These are phyloP conservation scores for Chloromyia formosa DNA, from an alignment of 2,888 invertebrate genomes.

Conservation along the genomic window DNA sequence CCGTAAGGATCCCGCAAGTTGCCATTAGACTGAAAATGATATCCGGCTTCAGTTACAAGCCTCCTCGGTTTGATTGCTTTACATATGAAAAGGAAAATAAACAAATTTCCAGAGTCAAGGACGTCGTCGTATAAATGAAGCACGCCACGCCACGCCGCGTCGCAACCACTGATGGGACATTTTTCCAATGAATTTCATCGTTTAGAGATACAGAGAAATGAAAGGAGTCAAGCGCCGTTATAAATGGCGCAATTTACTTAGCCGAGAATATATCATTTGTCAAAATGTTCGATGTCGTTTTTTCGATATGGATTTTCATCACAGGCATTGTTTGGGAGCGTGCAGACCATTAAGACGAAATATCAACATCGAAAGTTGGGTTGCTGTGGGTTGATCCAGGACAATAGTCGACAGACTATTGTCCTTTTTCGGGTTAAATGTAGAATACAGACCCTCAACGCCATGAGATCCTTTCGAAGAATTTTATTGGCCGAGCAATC, in stretches of 20 bases:
- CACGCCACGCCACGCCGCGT: not conserved
- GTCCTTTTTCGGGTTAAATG: no score
- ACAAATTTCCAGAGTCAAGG: conserved; percentile 26
- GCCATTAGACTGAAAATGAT: conserved; percentile 33
- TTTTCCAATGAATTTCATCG: not conserved
- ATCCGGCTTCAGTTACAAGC: conserved; percentile 23
- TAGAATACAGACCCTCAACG: no score
- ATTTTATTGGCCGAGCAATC: no score
- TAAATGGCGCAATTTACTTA: conserved; percentile 40
- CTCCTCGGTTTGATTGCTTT: conserved; percentile 34
- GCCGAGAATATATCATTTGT: conserved; percentile 25
- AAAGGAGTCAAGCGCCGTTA: conserved; percentile 25
- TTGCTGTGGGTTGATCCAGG: no score
- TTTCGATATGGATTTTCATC: no score
- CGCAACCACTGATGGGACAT: not conserved
- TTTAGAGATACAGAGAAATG: not conserved
- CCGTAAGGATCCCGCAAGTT: conserved; percentile 26
- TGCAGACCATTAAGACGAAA: no score
- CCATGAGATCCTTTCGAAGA: no score
- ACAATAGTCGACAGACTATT: no score
- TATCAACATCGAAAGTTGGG: no score
- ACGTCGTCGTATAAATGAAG: not conserved
- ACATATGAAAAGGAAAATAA: conserved; percentile 41
- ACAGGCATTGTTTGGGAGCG: no score
- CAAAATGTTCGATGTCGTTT: conserved; percentile 1